Evolutionary conservation across 2,113 vertebrate genomes (phyloP), one percentile per base, ranked within the genome.

Genomic region (Callospermophilus lateralis): DNA sequence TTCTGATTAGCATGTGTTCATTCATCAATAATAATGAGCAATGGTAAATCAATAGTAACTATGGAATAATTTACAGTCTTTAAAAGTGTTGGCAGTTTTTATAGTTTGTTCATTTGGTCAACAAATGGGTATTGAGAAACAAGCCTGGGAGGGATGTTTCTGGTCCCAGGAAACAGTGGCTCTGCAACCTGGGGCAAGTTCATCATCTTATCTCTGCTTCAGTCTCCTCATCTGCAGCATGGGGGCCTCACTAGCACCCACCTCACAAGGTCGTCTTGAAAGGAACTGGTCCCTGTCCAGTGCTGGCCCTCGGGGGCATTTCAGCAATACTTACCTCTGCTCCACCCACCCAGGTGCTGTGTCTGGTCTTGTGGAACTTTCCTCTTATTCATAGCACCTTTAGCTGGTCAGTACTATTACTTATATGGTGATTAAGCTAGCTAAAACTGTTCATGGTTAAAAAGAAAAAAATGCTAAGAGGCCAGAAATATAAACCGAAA

Each of bases 61-160:
- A 26, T 73, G 93, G 87, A 45, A 85, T 73, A 72, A 84, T 74
- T 94, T 91, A 80, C 8, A 32, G 30, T 48, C 76, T 96, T 93
- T 84, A 72, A 84, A 93, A 28, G 2, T 89, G 30, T 55, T 88
- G 72, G n/a, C 42, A 32, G 6, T 70, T 92, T 90, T 92, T 80
- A 63, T 90, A 28, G 37, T 70, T 85, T 89, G 63, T 87, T 67
- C 17, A n/a, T 73, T 89, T 91, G 39, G 78, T 93, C 78, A 77
- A 79, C 74, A 70, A 58, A 94, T 4, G 1, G 65, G 39, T 32
- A 13, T 28, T 78, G 45, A 58, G 51, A 63, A 37, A 55, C 39
- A 51, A 45, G 17, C 34, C 42, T 32, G 11, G 42, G 10, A 11
- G 6, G 7, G 58, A 68, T 53, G 26, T 72, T 73, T 89, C 67